Evolutionary conservation across 2,797 vertebrate genomes (phyloP), one percentile per base, ranked within the genome.

Genomic region (Cryptoprocta ferox): DNA sequence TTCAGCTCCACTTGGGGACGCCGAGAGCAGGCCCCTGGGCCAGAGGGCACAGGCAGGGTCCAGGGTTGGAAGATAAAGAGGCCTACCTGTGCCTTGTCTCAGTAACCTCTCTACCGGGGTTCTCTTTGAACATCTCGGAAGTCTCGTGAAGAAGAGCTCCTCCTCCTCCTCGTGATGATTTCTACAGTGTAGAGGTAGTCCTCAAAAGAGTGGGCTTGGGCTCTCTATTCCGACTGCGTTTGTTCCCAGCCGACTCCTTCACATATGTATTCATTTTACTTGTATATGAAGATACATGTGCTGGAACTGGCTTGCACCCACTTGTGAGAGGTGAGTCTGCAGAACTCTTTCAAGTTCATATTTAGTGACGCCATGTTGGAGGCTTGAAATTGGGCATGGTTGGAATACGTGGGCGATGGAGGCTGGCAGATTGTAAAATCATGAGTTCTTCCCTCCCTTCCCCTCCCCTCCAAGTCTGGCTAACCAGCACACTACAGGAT

Each of bases 21-120:
- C 37, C 18, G 21, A 78, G 32, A 56, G 35, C 21, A 15, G 63
- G n/a, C 6, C 1, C 50, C 6, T 11, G 6, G 42, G 35, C 0
- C 0, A 21, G 39, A 83, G 32, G 35, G 24, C 70, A 7, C 1
- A 0, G 18, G 48, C 15, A 2, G 32, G 13, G 15, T 26, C 16
- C 28, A 50, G 78, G 68, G 24, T 15, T 2, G 24, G 9, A 65
- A 3, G 42, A 0, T 0, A 39, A 53, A 42, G 71, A 15, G 28
- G 4, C 10, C 56, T 6, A 2, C 4, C 35, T n/a, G 13, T 79
- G 39, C 6, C 76, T 28, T 42, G 24, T 48, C n/a, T 63, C n/a
- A n/a, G 28, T 19, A 24, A n/a, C 32, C 4, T 21, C 24, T 50
- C 76, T 18, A 48, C 32, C 15, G 1, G 0, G 21, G 11, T 85